Conservation (phyloP, 2,888 invertebrate genomes). For the Acrobasis repandana region DNA sequence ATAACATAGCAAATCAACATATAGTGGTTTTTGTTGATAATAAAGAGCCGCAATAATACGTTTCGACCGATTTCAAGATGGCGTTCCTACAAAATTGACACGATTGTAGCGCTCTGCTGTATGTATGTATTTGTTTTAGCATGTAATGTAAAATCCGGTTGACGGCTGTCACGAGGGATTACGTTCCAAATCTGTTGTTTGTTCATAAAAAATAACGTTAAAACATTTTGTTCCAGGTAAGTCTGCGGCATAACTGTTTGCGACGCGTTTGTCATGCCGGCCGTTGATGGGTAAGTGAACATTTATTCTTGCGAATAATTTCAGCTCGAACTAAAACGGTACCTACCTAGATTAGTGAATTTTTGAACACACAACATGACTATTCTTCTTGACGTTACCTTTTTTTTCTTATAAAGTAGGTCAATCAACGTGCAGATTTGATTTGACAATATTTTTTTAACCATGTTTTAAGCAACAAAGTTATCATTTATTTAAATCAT, state of each 20-base stretch:
- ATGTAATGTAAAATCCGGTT: conserved; percentile 12
- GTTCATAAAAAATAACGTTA: conserved; percentile 4
- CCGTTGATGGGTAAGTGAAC: background rate
- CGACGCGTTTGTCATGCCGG: conserved; percentile 4
- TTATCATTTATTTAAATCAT: too few species aligned
- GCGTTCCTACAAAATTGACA: background rate
- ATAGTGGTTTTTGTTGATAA: too few species aligned
- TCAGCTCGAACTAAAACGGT: background rate
- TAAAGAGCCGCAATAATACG: too few species aligned
- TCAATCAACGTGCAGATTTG: too few species aligned
- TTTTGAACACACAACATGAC: too few species aligned
- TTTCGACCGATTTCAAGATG: too few species aligned
- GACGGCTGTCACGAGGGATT: conserved; percentile 15
- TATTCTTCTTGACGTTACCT: too few species aligned
- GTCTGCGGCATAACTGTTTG: conserved; percentile 13
- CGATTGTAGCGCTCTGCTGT: background rate
- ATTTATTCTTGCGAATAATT: background rate
- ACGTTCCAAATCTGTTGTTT: conserved; percentile 5
- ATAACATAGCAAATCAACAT: too few species aligned
- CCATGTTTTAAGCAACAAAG: too few species aligned
- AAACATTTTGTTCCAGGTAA: conserved; percentile 35
- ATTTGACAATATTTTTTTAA: too few species aligned
- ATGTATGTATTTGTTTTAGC: conserved; percentile 7
- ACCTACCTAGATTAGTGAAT: background rate
- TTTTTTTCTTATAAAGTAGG: too few species aligned